Base-by-base conservation (phyloP, 1,140 invertebrate genomes). In the Drosophila serrata region DNA sequence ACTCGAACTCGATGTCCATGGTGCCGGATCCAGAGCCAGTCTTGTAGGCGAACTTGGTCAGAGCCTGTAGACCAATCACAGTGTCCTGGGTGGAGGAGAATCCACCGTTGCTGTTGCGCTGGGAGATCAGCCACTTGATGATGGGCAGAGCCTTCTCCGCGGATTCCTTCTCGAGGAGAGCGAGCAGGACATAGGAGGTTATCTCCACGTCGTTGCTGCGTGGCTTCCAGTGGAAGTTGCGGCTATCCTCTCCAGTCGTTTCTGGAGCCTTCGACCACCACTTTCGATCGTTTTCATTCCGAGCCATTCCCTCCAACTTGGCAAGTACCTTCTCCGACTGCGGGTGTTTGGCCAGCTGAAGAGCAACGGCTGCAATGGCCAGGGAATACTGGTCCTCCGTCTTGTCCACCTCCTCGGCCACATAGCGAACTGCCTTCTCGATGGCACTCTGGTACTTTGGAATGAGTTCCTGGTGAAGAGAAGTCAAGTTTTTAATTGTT, bases 351-450 rank as follows among this genome's bases (percentile, higher is more conserved):
- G 97, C 96, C 42, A 97, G 85, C 82, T 97, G 95, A 0, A 99
- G 93, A 0, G 95, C 96, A 81, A 97, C 97, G 0, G 95, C 94
- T 17, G 95, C 95, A 8, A 98, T 94, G 33, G 97, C 94, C 35
- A 98, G 81, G 1, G 96, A 95, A 92, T 99, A 98, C 2, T 95
- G 93, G 87, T 98, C 96, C 42, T 96, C 94, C 3, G 94, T 75
- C 48, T 94, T 94, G 17, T 96, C 94, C 27, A 98, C 93, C 56
- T 97, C 95, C 24, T 94, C 93, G 1, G 96, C 96, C 24, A 99
- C 93, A 90, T 96, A 99, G 68, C 97, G 95, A 9, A 97, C 92
- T 3, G 96, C 97, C 90, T 96, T 96, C 80, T 95, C 95, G 60
- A 96, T 95, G 7, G 94, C 94, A 67, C 95, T 95, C 67, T 94